Base-by-base conservation (phyloP, 2,888 invertebrate genomes). In the Drosophila cognata region DNA sequence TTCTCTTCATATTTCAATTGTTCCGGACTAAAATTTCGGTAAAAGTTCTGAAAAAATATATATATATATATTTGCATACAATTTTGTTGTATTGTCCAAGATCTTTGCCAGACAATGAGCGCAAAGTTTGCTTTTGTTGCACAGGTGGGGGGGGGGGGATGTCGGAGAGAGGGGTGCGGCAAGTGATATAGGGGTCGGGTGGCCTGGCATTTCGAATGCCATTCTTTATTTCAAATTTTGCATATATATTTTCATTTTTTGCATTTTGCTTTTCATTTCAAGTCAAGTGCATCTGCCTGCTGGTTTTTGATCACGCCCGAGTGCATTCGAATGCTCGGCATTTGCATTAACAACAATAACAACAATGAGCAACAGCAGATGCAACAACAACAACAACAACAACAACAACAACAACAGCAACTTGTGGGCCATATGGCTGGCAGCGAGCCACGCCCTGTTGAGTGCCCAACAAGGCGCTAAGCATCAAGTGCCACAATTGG, bases 391-490 rank as follows among this genome's bases (percentile, higher is more conserved):
- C 16, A 21, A 18, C 53, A 43, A 18, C 18, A 70, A 7, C 59
- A 71, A 36, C 65, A 71, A 43, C 43, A 64, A 43, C 68, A 48
- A 61, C 52, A 69, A 57, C 59, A 77, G 36, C 38, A 43, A 16
- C 29, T 29, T 55, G 35, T 46, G 50, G 53, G 70, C 78, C 79
- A 74, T 66, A 70, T 77, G 81, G 69, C 81, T 68, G 71, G 57
- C 50, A 38, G 62, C 46, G 56, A 52, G 59, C 75, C 82, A 64
- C 71, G 80, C 81, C 85, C 78, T 89, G 88, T 86, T 86, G 85
- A 79, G 58, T 76, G 88, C 78, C 84, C 89, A 91, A 91, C 85
- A 88, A 83, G 83, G 71, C 91, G 91, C 79, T 80, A 88, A 91
- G 78, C 79, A 89, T 88, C 85, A 86, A 89, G 89, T 82, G 85